Conservation (phyloP, 2,797 vertebrate genomes). For the Rhincodon typus region DNA sequence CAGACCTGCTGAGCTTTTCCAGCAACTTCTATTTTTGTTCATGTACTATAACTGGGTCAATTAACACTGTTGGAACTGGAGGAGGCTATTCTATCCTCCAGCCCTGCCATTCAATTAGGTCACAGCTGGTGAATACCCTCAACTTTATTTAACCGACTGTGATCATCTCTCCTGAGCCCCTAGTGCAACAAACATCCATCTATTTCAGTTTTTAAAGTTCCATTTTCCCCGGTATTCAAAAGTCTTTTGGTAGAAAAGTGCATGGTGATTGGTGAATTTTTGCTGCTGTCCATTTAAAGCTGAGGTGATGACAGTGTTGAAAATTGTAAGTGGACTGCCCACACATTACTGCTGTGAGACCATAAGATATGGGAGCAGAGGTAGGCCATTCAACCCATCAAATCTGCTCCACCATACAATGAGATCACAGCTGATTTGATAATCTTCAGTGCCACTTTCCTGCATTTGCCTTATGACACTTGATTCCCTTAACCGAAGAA, state of each 20-base stretch:
- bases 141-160: not conserved
- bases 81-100: not conserved
- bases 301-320: not conserved
- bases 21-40: too few relatives aligned
- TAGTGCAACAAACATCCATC: not conserved
- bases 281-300: not conserved
- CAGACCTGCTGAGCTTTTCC: too few relatives aligned
- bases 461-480: too few relatives aligned
- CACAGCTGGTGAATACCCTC: not conserved
- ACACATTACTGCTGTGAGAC: not conserved
- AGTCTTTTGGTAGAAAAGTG: not conserved
- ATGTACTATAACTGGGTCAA: not conserved
- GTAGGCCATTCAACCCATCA: too few relatives aligned
- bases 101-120: not conserved
- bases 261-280: not conserved
- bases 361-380: too few relatives aligned
- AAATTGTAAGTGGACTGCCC: not conserved
- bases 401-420: too few relatives aligned
- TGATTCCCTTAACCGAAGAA: too few relatives aligned
- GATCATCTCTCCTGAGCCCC: not conserved
- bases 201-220: not conserved
- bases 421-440: too few relatives aligned
- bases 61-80: not conserved
- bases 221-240: not conserved
- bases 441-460: too few relatives aligned